Evolutionary conservation across 1,140 invertebrate genomes (phyloP), one percentile per base, ranked within the genome.

Genomic region (Pinna nobilis): DNA sequence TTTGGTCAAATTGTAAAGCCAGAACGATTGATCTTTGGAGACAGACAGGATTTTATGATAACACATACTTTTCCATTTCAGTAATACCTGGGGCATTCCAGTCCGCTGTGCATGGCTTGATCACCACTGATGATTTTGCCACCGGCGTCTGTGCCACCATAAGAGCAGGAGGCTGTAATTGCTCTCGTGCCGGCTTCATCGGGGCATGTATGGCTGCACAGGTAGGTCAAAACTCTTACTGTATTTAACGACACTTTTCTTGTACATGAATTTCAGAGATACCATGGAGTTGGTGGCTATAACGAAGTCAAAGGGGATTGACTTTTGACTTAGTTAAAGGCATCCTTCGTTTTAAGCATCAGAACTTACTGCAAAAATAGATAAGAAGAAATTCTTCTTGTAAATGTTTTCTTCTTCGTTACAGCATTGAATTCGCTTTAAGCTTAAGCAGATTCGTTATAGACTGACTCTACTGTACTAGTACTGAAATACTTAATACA

Each of bases 191-290:
- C 37, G 80, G 80, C 4, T 85, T 84, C 50, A 82, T 85, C 32
- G 85, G 82, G 25, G 85, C 85, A n/a, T 86, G 85, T 61, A 61
- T 82, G 20, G 84, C 80, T 55, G 85, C 82, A n/a, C 74, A 84
- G 84, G 85, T 86, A 67, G 67, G 63, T 49, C 3, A 23, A 51
- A 25, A 25, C 55, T 37, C 5, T 37, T 55, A 6, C 11, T 37
- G n/a, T 32, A 13, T 55, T n/a, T 25, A 39, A n/a, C n/a, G n/a
- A n/a, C n/a, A n/a, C 18, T 3, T 37, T 28, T 39, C 20, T 35
- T 15, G 18, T 6, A 23, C n/a, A 61, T 49, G 32, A 15, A 51
- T 25, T 13, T 28, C 28, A 49, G 11, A 57, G 23, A 33, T 20
- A 49, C 2, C 28, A 50, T 59, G 5, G 5, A 15, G 18, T 32